These are phyloP conservation scores for Scyliorhinus canicula DNA, from an alignment of 2,797 vertebrate genomes.

Conservation along the genomic window DNA sequence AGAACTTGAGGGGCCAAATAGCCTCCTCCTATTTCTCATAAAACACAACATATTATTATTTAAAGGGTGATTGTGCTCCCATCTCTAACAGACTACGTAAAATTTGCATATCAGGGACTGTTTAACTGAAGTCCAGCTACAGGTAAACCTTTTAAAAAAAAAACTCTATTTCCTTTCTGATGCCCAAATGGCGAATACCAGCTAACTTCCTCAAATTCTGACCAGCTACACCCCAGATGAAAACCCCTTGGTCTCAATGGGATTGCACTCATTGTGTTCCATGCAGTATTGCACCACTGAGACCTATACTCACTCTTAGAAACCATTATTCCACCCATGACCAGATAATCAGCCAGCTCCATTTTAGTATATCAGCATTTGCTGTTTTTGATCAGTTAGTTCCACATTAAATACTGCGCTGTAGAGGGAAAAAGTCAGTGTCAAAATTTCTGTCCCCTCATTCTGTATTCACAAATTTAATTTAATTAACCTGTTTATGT, in stretches of 20 bases:
- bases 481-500: slow-evolving; percentile 1
- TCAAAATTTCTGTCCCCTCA: background rate
- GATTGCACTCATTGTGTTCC: background rate
- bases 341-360: background rate
- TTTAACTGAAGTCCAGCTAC: background rate
- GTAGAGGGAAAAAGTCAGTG: background rate
- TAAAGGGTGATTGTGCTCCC: no score
- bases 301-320: background rate
- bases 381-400: background rate
- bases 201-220: background rate
- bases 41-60: no score
- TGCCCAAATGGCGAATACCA: background rate
- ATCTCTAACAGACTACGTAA: no score
- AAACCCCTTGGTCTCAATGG: background rate
- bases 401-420: background rate
- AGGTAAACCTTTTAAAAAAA: background rate
- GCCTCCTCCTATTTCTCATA: no score
- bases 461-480: background rate
- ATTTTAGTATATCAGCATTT: background rate
- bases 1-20: no score
- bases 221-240: background rate
- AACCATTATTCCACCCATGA: background rate
- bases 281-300: background rate
- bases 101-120: no score
- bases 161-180: background rate